Percentiles rank a stretch among this genome's conserved stretches.
phyloP scores from a whole-genome alignment of 2,888 invertebrate genomes.

The Diplazon laetatorius region DNA sequence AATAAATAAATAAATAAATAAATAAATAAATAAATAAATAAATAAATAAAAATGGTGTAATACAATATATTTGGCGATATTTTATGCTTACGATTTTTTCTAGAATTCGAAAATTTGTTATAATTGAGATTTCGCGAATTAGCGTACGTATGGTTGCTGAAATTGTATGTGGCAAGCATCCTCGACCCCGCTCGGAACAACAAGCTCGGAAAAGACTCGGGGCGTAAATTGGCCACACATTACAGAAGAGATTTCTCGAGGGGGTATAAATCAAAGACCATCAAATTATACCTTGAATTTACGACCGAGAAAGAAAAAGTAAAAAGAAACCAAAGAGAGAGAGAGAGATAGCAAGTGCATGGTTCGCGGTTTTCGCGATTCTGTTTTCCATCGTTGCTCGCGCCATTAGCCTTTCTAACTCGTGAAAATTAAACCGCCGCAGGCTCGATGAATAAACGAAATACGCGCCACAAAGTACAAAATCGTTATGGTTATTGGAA shows the following conservation, averaged over 20 bases:
- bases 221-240: constrained; percentile 16
- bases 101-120: no score
- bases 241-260: constrained; percentile 15
- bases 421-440: constrained; percentile 13
- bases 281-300: constrained; percentile 10
- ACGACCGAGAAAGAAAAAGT: neutral
- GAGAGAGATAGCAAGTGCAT: no score
- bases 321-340: no score
- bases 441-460: neutral
- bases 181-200: neutral
- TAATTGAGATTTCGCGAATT: no score
- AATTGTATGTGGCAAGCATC: no score
- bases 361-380: neutral
- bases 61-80: no score
- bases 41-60: no score
- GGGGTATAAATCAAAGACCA: constrained; percentile 10
- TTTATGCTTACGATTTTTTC: no score
- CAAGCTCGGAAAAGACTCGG: neutral
- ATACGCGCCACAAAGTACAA: neutral
- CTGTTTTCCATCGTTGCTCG: neutral
- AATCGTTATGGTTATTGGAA: neutral
- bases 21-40: no score
- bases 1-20: no score
- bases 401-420: constrained; percentile 18
- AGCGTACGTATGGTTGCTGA: no score